Evolutionary conservation across 2,797 vertebrate genomes (phyloP), one percentile per base, ranked within the genome.

Genomic region (Ataeniobius toweri): DNA sequence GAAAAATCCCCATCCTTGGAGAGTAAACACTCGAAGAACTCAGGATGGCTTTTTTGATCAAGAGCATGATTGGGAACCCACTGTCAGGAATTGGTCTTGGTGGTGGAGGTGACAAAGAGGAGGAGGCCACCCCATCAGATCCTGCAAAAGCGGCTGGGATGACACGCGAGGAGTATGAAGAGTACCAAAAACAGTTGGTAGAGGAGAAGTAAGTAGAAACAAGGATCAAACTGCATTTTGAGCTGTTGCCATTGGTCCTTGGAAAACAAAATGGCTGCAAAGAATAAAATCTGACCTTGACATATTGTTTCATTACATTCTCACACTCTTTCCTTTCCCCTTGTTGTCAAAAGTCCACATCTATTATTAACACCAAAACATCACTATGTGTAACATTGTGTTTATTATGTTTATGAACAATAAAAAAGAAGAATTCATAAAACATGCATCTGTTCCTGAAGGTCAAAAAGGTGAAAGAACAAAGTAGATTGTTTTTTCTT

Each of bases 121-220:
- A 96, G 89, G 97, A 97, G 90, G 96, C 96, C 85, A 82, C 95
- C 76, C 93, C 97, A 4, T 89, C 96, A 20, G 97, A 98, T 85
- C 97, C 98, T 0, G 97, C 98, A 1, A 95, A 97, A 31, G 97
- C 97, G 0, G 97, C 96, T 10, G 98, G 98, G 70, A 99, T 99
- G 98, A 98, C 97, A 41, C 95, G 97, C 20, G 98, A 99, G 90
- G 98, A 99, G 83, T 99, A 98, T 85, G 98, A 99, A 89, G 98
- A 99, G 71, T 99, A 98, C 91, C 97, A 99, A 83, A 99, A 98
- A 93, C 97, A 99, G 86, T 0, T 99, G 92, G 96, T 99, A 90
- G 98, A 99, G 92, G 98, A 99, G 94, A 98, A 99, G 98, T 99
- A 95, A 99, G 98, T 99, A 93, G 44, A 13, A 58, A 78, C 81